These are phyloP conservation scores for Apodemus sylvaticus DNA, from an alignment of 2,113 vertebrate species.

Conservation along the genomic window DNA sequence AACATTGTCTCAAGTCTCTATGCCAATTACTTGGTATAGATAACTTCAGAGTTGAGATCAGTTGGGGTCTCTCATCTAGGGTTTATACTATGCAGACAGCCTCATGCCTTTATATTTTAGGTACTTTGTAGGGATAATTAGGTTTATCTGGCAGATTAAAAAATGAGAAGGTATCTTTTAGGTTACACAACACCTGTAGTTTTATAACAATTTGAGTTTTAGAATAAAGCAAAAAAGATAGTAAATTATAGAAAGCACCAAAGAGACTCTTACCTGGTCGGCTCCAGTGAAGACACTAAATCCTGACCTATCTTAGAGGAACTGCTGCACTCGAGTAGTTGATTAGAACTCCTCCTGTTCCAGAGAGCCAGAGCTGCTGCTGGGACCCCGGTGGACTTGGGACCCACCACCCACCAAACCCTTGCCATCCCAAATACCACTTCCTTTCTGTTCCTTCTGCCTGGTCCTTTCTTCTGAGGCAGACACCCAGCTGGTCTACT, in stretches of 20 bases:
- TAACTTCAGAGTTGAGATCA: background rate
- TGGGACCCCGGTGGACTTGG: no score
- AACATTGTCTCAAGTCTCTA: background rate
- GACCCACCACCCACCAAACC: no score
- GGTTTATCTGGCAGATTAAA: background rate
- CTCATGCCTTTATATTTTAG: rapidly evolving
- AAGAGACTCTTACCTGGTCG: no score
- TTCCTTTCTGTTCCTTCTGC: no score
- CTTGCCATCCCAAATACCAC: no score
- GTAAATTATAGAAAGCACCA: background rate
- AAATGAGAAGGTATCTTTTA: background rate
- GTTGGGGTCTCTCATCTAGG: rapidly evolving
- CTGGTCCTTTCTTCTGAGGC: no score
- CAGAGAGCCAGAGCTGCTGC: no score
- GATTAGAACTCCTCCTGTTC: no score
- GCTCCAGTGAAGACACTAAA: no score
- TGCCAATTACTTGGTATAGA: rapidly evolving
- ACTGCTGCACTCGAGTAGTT: no score
- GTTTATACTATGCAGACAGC: background rate
- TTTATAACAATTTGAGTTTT: background rate
- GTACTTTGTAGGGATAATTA: rapidly evolving
- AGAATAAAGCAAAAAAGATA: background rate
- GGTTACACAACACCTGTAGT: background rate
- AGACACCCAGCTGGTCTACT: no score
- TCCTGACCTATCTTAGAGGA: no score